Conservation (phyloP, 2,888 invertebrate species). For the Ligdia adustata region DNA sequence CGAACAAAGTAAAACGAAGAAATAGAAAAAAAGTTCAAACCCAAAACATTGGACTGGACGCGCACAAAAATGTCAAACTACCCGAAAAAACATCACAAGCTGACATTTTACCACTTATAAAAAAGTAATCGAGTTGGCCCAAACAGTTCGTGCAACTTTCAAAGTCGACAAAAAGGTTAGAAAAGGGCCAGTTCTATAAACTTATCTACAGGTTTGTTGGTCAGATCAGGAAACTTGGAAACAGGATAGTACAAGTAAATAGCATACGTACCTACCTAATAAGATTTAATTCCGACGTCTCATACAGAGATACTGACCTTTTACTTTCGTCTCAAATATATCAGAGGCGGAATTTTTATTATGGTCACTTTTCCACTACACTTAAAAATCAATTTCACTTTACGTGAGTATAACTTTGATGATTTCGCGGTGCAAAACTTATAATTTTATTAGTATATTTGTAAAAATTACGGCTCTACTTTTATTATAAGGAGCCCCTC, state of each 20-base stretch:
- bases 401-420: too few species aligned
- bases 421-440: constrained; percentile 16
- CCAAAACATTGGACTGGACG: background rate
- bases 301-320: constrained; percentile 48
- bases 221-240: constrained; percentile 6
- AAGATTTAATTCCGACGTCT: constrained; percentile 40
- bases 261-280: constrained; percentile 37
- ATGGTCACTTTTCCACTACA: constrained; percentile 42
- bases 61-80: constrained; percentile 8
- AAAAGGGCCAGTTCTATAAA: constrained; percentile 38
- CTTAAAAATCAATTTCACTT: constrained; percentile 30
- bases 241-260: constrained; percentile 30
- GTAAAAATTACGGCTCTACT: too few species aligned
- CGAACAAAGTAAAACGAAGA: too few species aligned
- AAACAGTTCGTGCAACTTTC: constrained; percentile 29
- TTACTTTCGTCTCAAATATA: constrained; percentile 43
- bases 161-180: constrained; percentile 31
- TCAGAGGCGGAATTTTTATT: constrained; percentile 34
- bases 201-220: background rate
- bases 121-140: constrained; percentile 27
- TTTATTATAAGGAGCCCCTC: too few species aligned
- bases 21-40: too few species aligned
- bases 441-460: too few species aligned
- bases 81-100: constrained; percentile 9
- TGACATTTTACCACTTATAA: constrained; percentile 21